These are phyloP conservation scores for Apteryx mantelli DNA, from an alignment of 2,113 vertebrate genomes.

Conservation along the genomic window DNA sequence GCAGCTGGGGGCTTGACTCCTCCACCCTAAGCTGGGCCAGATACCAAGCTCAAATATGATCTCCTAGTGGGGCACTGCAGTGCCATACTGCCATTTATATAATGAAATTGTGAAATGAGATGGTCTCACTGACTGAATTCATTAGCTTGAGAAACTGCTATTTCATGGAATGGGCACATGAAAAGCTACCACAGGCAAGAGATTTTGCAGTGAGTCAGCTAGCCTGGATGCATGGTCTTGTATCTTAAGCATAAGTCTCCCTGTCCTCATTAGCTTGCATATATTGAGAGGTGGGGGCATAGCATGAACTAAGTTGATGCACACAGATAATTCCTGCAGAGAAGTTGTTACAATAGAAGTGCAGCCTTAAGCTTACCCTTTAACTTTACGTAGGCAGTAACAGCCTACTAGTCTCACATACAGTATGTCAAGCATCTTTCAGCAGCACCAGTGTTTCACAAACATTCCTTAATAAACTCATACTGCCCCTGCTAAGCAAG, in stretches of 20 bases:
- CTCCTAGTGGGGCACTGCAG: background rate
- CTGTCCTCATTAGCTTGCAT: background rate
- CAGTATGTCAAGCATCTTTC: background rate
- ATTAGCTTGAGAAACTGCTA: background rate
- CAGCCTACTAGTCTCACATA: background rate
- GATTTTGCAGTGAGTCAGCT: background rate
- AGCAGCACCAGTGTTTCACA: background rate
- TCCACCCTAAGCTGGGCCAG: rapidly evolving
- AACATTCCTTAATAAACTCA: background rate
- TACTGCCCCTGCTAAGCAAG: background rate
- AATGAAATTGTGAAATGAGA: background rate
- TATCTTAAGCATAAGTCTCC: background rate
- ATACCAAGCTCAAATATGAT: background rate
- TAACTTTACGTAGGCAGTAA: background rate
- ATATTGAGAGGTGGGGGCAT: background rate
- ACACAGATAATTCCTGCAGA: background rate
- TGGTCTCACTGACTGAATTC: background rate
- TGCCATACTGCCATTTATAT: background rate
- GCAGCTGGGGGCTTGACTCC: background rate
- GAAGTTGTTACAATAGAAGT: background rate
- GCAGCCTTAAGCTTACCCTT: background rate
- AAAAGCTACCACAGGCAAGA: background rate
- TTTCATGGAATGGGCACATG: background rate
- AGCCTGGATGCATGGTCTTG: background rate
- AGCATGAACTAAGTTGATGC: background rate